A percentile compares a stretch with the other conserved stretches of the same genome.
These are phyloP conservation scores for Notoglanidium macrostoma DNA, from an alignment of 2,797 vertebrate genomes.

Conservation along the genomic window DNA sequence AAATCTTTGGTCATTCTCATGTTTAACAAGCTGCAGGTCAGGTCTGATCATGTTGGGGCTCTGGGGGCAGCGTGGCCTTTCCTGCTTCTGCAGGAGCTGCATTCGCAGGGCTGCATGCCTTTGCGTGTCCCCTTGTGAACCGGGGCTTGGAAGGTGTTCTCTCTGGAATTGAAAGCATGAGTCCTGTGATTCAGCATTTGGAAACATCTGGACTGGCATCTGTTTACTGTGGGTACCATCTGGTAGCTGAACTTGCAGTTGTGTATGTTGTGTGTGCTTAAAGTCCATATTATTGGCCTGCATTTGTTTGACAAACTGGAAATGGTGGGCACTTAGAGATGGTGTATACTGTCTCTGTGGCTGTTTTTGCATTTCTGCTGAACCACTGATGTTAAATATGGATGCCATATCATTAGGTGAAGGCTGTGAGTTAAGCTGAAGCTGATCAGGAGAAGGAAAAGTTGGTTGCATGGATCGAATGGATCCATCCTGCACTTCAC, in stretches of 20 bases:
- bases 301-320: constrained; percentile 67
- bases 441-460: constrained; percentile 65
- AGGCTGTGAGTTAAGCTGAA: constrained; percentile 62
- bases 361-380: constrained; percentile 56
- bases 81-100: constrained; percentile 89
- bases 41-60: constrained; percentile 68
- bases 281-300: constrained; percentile 69
- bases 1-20: constrained; percentile 78
- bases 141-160: constrained; percentile 68
- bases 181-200: constrained; percentile 71
- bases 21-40: constrained; percentile 77
- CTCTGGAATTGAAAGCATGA: constrained; percentile 72
- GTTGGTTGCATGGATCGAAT: constrained; percentile 67
- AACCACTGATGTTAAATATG: constrained; percentile 67
- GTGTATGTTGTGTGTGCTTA: constrained; percentile 64
- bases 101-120: constrained; percentile 88
- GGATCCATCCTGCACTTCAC: constrained; percentile 63
- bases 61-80: constrained; percentile 79
- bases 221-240: constrained; percentile 75
- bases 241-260: constrained; percentile 72
- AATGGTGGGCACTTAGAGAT: constrained; percentile 74
- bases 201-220: constrained; percentile 63
- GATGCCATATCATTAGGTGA: constrained; percentile 67
- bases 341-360: constrained; percentile 72
- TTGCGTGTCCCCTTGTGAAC: constrained; percentile 79